Evolutionary conservation across 2,888 invertebrate genomes (phyloP), one percentile per base, ranked within the genome.

Genomic region (Phytoseiulus persimilis): DNA sequence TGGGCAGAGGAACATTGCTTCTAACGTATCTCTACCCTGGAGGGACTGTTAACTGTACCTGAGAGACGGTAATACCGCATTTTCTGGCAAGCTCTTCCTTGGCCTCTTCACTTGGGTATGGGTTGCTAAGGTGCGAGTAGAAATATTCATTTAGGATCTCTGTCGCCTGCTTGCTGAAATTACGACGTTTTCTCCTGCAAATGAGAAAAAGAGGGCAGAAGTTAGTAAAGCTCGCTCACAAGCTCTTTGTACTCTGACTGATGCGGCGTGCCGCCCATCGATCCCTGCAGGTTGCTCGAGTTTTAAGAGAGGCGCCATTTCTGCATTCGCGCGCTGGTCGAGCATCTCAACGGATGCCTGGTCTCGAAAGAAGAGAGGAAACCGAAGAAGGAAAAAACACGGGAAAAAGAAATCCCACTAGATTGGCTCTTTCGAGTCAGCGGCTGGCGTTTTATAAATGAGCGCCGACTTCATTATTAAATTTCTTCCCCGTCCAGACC

Each of bases 71-170:
- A 93, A 99, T 99, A 93, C 98, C 97, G 94, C 99, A 99, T 94
- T 99, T 99, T 93, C 98, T 95, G 90, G 99, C 99, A 93, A 99
- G 95, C 93, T 99, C 99, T 94, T 99, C 99, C 94, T 99, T 99
- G 91, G 99, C 99, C 94, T 99, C 99, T 94, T 99, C 99, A 93
- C 98, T 98, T 91, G 99, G 99, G 94, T 99, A 99, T 46, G 99
- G 99, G 95, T 99, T 99, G 93, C 97, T 98, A 92, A 99, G 95
- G 94, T 99, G 99, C 92, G 98, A 98, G 94, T 99, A 99, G 94
- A 99, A 99, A 94, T 99, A 99, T 94, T 99, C 99, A 94, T 99
- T 99, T 92, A 99, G 95, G 92, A 99, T 97, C 94, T 99, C 99
- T 39, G 99, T 99, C 90, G 99, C 99, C 93, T 99, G 98, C 94